These are phyloP conservation scores for Rhizoglyphus robini DNA, from an alignment of 1,140 invertebrate genomes.

Conservation along the genomic window DNA sequence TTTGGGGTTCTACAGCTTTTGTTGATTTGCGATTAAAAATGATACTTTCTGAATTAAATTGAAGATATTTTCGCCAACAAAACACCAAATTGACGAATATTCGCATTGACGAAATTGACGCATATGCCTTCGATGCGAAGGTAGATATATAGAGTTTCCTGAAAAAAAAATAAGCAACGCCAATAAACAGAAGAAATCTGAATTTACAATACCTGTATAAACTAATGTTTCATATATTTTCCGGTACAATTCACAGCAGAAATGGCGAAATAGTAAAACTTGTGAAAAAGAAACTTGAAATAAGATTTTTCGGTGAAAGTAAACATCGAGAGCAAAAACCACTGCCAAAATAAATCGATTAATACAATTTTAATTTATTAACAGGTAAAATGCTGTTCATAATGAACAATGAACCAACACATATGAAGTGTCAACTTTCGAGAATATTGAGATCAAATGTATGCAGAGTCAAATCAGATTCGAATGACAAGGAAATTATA, in stretches of 20 bases:
- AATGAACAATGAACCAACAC: no score
- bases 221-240: conserved; percentile 45
- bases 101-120: no score
- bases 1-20: not conserved
- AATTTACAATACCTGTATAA: conserved; percentile 42
- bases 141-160: conserved; percentile 54
- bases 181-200: not conserved
- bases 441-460: no score
- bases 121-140: conserved; percentile 58
- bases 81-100: no score
- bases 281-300: no score
- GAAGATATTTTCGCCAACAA: conserved; percentile 68
- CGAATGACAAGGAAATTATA: not conserved
- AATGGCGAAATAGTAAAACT: no score
- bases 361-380: no score
- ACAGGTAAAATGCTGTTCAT: no score
- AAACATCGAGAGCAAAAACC: conserved; percentile 64
- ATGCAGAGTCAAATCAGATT: conserved; percentile 3
- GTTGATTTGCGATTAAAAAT: conserved; percentile 33
- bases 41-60: conserved; percentile 34
- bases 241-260: conserved; percentile 50
- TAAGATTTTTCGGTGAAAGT: no score
- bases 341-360: conserved; percentile 38
- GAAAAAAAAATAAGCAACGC: no score
- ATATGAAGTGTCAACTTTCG: no score